A percentile compares a stretch with the other conserved stretches of the same genome.
phyloP scores from a whole-genome alignment of 1,140 invertebrate species.

The Mactra quadrangularis region DNA sequence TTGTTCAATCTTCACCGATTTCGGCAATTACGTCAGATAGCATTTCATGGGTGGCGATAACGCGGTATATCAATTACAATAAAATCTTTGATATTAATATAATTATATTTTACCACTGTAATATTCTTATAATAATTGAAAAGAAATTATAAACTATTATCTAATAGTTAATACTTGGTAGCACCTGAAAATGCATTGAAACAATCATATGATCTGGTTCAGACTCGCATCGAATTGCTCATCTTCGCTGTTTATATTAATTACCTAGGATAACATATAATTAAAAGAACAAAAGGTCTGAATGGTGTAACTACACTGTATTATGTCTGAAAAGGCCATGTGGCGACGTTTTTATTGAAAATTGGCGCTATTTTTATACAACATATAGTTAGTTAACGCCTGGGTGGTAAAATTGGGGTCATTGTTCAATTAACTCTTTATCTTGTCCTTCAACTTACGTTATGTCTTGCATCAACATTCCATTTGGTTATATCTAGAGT shows the following conservation, averaged over 20 bases:
- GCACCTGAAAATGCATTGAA: slow-evolving; percentile 6
- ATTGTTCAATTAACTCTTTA: slow-evolving; percentile 24
- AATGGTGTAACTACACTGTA: slow-evolving; percentile 23
- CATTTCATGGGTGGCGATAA: too few species aligned
- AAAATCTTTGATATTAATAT: too few species aligned
- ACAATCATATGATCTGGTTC: neutral
- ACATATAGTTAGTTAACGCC: slow-evolving; percentile 3
- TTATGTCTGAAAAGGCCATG: slow-evolving; percentile 46
- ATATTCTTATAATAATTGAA: slow-evolving; percentile 40
- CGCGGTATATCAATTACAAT: too few species aligned
- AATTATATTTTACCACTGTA: too few species aligned
- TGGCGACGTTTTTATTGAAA: slow-evolving; percentile 4
- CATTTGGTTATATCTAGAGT: slow-evolving; percentile 32
- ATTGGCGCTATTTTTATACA: neutral
- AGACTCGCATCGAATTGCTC: slow-evolving; percentile 21
- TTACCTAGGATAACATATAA: slow-evolving; percentile 53
- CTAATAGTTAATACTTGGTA: slow-evolving; percentile 27
- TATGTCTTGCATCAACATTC: neutral
- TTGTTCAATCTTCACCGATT: too few species aligned
- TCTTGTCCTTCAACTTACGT: slow-evolving; percentile 41
- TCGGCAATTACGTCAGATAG: too few species aligned
- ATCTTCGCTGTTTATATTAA: slow-evolving; percentile 19
- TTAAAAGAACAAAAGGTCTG: slow-evolving; percentile 57
- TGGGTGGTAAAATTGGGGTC: slow-evolving; percentile 50
- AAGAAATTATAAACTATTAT: slow-evolving; percentile 35